phyloP scores from a whole-genome alignment of 2,888 invertebrate species.

The Boloria selene region DNA sequence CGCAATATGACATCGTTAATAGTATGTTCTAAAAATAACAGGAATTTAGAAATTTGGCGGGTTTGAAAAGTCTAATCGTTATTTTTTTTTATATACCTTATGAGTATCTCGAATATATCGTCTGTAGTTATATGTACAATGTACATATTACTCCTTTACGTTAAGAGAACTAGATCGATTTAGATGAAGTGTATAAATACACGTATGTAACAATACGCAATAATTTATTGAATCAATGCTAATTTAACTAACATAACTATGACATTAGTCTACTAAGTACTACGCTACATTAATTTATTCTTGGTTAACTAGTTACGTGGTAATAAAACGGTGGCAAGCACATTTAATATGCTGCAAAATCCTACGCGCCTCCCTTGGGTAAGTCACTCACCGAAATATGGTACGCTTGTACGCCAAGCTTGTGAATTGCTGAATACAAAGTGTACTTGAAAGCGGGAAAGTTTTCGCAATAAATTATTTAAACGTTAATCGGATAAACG shows the following conservation, averaged over 20 bases:
- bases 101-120: no score
- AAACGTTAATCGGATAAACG: background rate
- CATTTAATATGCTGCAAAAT: constrained; percentile 20
- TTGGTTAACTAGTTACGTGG: constrained; percentile 17
- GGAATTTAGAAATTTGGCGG: no score
- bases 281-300: constrained; percentile 19
- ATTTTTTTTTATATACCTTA: no score
- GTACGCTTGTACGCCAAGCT: background rate
- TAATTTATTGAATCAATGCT: no score
- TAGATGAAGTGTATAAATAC: background rate
- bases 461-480: background rate
- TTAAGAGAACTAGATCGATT: no score
- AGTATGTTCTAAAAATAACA: no score
- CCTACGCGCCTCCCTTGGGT: constrained; percentile 17
- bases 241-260: background rate
- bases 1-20: no score
- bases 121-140: no score
- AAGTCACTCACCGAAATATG: constrained; percentile 9
- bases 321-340: constrained; percentile 3
- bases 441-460: background rate
- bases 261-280: background rate
- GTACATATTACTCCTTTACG: no score
- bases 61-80: no score
- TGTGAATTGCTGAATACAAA: constrained; percentile 19
- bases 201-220: no score